A percentile compares a stretch with the other conserved stretches of the same genome.
Conservation (phyloP, 2,888 invertebrate species). For the Lordiphosa andalusiaca region DNA sequence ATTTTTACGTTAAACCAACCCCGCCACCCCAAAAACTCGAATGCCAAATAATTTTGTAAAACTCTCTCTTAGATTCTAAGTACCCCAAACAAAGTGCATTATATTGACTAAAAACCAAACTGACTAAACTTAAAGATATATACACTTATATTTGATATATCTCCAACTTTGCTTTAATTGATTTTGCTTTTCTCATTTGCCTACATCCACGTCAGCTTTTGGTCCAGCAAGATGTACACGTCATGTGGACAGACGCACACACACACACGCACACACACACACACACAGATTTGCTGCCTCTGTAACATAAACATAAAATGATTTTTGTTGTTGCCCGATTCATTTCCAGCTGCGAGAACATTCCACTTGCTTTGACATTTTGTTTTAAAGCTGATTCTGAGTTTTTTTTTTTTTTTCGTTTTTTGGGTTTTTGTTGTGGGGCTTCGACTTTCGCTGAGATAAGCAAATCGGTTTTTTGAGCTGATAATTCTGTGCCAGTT, state of each 20-base stretch:
- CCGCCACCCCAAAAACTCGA: slow-evolving; percentile 19
- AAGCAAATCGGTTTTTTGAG: slow-evolving; percentile 42
- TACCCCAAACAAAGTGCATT: slow-evolving; percentile 41
- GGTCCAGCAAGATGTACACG: slow-evolving; percentile 45
- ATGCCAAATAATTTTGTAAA: slow-evolving; percentile 40
- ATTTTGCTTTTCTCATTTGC: slow-evolving; percentile 12
- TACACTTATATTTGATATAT: slow-evolving; percentile 1
- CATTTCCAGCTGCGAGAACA: slow-evolving; percentile 73
- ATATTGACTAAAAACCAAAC: slow-evolving; percentile 28
- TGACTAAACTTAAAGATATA: slow-evolving; percentile 18
- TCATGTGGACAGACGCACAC: slow-evolving; percentile 38
- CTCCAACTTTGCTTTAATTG: slow-evolving; percentile 39
- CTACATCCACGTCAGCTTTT: slow-evolving; percentile 38
- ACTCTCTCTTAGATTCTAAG: slow-evolving; percentile 21
- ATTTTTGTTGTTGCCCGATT: slow-evolving; percentile 60
- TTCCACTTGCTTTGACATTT: slow-evolving; percentile 33
- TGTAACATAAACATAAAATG: slow-evolving; percentile 69
- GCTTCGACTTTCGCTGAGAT: slow-evolving; percentile 53
- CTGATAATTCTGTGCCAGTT: slow-evolving; percentile 16
- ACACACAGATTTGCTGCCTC: slow-evolving; percentile 27
- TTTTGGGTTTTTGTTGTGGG: too few relatives aligned
- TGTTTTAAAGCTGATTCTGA: slow-evolving; percentile 30
- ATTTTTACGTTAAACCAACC: slow-evolving; percentile 1
- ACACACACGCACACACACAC: slow-evolving; percentile 18
- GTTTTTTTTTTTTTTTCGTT: slow-evolving; percentile 17